Conservation (phyloP, 2,113 vertebrate species). For the Leptobrachium ailaonicum region DNA sequence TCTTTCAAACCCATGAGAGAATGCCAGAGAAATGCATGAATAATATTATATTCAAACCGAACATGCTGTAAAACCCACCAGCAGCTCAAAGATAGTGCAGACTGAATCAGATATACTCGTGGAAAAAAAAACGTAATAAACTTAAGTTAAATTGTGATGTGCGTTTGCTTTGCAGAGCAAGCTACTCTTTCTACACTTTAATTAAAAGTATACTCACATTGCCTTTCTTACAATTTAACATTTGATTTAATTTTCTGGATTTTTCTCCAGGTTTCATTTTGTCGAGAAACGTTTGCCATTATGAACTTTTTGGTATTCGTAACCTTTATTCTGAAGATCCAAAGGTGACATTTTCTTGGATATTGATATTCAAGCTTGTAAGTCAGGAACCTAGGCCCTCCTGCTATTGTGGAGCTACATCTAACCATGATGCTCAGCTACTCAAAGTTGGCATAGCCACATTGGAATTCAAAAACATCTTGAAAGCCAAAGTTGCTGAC, state of each 20-base stretch:
- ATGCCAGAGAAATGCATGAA: conserved; percentile 24
- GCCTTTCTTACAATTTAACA: not conserved
- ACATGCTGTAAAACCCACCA: conserved; percentile 6
- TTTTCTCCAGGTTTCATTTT: too few species aligned
- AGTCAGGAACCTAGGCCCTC: too few species aligned
- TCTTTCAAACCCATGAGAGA: conserved; percentile 25
- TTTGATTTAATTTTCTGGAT: not conserved
- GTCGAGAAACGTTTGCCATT: too few species aligned
- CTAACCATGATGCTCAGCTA: too few species aligned
- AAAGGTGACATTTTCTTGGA: too few species aligned
- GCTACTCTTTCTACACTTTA: not conserved
- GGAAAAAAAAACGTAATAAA: conserved; percentile 9
- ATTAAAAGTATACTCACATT: not conserved
- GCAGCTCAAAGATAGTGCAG: conserved; percentile 8
- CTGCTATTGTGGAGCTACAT: too few species aligned
- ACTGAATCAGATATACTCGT: conserved; percentile 19
- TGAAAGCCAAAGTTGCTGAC: too few species aligned
- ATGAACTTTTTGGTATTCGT: too few species aligned
- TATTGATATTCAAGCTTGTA: too few species aligned
- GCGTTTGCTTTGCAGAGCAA: conserved; percentile 12
- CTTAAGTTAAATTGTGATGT: conserved; percentile 23
- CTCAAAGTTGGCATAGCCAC: too few species aligned
- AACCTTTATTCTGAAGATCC: too few species aligned
- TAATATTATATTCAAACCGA: conserved; percentile 33
- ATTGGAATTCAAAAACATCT: too few species aligned